Evolutionary conservation across 2,797 vertebrate species (phyloP), one percentile per base, ranked within the genome.

Genomic region (Sebastiscus tertius): DNA sequence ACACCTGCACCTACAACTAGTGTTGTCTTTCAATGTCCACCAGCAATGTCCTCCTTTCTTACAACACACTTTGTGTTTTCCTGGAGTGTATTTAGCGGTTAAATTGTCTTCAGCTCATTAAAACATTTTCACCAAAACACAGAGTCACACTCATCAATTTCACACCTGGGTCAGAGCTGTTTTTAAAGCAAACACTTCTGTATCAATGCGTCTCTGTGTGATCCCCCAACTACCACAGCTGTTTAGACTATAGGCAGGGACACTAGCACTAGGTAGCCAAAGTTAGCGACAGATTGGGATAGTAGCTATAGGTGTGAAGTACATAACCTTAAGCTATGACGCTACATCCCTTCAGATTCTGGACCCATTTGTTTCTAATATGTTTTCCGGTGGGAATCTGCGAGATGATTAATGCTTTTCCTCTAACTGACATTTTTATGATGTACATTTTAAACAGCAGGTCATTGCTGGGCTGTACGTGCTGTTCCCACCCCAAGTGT

Each of bases 361-460:
- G 70, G 66, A 77, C 64, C 78, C 76, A 77, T 82, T 90, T 84
- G 59, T 84, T 88, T 86, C 64, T 76, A 74, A 83, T 59, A 58
- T 60, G 33, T 86, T 82, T 85, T 88, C 69, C 42, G 2, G 59
- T 76, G 64, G 72, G 77, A 81, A 75, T 74, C 61, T 34, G 64
- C 63, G 58, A 76, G 59, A 83, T 86, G 87, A 91, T 83, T 52
- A 72, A 90, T 87, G 85, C 5, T 76, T 71, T 84, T 88, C 82
- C 76, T 65, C 60, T 66, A 58, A 61, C 55, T 86, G 89, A 87
- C 77, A 67, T 75, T 88, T 90, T 84, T 87, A 92, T 79, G 77
- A 87, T 64, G 63, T 61, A 75, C 71, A 84, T 82, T 84, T 89
- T 80, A 82, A 88, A 92, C 70, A 82, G 79, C 71, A 71, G 68